A percentile compares a stretch with the other conserved stretches of the same genome.
These are phyloP conservation scores for Plebejus argus DNA, from an alignment of 2,888 invertebrate genomes.

Conservation along the genomic window DNA sequence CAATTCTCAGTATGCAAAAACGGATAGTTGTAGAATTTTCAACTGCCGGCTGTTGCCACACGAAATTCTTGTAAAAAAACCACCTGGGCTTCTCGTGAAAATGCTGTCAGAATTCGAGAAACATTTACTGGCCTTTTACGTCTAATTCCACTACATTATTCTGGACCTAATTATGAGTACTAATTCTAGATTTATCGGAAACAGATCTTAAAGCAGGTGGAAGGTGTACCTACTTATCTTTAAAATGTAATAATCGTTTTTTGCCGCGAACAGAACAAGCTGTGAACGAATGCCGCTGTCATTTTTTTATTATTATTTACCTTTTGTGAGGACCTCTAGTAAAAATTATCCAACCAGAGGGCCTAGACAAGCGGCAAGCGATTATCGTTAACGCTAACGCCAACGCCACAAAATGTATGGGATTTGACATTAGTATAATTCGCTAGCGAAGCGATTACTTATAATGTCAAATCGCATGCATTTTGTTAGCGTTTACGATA, in stretches of 20 bases:
- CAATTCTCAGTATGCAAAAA: constrained; percentile 34
- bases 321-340: constrained; percentile 3
- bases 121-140: constrained; percentile 9
- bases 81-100: constrained; percentile 24
- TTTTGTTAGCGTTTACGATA: too few species aligned
- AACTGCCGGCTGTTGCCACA: constrained; percentile 26
- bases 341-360: not conserved
- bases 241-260: not conserved
- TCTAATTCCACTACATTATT: constrained; percentile 4
- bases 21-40: constrained; percentile 29
- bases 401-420: too few species aligned
- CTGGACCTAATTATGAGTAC: not conserved
- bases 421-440: too few species aligned
- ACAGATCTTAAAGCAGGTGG: constrained; percentile 15
- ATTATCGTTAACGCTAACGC: too few species aligned
- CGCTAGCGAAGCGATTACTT: too few species aligned
- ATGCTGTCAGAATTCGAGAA: constrained; percentile 11
- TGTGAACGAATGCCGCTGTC: not conserved
- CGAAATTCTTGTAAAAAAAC: constrained; percentile 5
- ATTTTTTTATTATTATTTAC: not conserved
- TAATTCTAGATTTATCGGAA: constrained; percentile 15
- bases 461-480: too few species aligned
- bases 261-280: not conserved
- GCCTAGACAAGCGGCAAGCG: too few species aligned
- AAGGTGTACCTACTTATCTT: constrained; percentile 14